Evolutionary conservation across 2,113 vertebrate species (phyloP), one percentile per base, ranked within the genome.

Genomic region (Pangasianodon gigas): DNA sequence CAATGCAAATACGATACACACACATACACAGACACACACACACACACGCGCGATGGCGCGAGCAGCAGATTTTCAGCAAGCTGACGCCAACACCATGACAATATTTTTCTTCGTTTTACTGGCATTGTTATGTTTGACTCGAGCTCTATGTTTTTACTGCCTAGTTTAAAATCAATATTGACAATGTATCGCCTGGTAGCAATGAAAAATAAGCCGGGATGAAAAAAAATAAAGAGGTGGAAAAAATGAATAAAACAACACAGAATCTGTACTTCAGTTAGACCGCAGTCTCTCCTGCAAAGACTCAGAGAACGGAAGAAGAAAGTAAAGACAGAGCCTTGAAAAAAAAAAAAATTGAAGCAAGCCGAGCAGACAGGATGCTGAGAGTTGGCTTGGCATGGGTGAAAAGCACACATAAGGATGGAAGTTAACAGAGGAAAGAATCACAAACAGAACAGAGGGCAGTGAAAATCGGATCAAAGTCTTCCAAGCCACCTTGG

Each of bases 101-200:
- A 80, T 90, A 87, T 92, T 91, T 90, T 89, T 71, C 80, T 90
- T 81, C n/a, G 48, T 89, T 85, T 91, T 91, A 77, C 84, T 24
- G 56, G 79, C 75, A 91, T 91, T 90, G 90, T 91, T 90, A 69
- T 89, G 60, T 87, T 92, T 90, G 88, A 92, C 90, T 91, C 62
- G 0, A 80, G 44, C 84, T 60, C 87, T 51, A 4, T 88, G 89
- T 87, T 90, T 89, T 90, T 60, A 86, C 60, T 88, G 89, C 84
- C 74, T 85, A 74, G 65, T 87, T 89, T 90, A 89, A 89, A 91
- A 87, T 75, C 89, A 91, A 90, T 89, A 91, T 88, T 91, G 90
- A 92, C 90, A 88, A 52, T 75, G 81, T 89, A 90, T 84, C 19
- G 90, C 87, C 86, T 92, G 88, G 86, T 92, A 89, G 88, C 89